Percentiles rank a stretch among this genome's conserved stretches.
phyloP scores from a whole-genome alignment of 2,797 vertebrate genomes.

The Phalanger gymnotis region DNA sequence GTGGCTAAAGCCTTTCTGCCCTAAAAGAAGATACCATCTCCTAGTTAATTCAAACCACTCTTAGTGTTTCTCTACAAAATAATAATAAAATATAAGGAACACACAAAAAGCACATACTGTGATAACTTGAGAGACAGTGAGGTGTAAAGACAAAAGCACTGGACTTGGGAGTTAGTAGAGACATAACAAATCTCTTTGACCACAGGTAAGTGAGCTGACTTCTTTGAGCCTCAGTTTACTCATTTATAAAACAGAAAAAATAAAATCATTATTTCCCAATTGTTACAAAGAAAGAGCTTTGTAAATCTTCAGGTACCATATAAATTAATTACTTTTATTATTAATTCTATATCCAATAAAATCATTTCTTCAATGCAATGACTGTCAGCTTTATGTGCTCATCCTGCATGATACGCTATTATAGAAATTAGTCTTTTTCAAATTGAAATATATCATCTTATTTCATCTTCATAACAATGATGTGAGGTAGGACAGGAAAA shows the following conservation, averaged over 20 bases:
- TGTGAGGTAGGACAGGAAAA: slow-evolving; percentile 30
- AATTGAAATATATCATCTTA: slow-evolving; percentile 23
- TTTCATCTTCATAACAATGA: slow-evolving; percentile 36
- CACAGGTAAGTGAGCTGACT: neutral
- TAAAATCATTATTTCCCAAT: neutral
- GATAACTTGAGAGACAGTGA: neutral
- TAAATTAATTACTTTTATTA: neutral
- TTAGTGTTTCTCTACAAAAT: slow-evolving; percentile 30
- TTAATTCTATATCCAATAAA: slow-evolving; percentile 28
- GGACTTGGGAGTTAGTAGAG: neutral
- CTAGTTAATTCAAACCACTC: slow-evolving; percentile 22
- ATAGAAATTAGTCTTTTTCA: slow-evolving; percentile 21
- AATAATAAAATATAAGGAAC: slow-evolving; percentile 39
- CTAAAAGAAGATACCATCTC: neutral
- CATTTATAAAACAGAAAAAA: neutral
- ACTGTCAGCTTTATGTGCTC: slow-evolving; percentile 13
- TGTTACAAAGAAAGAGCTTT: neutral
- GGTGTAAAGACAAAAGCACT: neutral
- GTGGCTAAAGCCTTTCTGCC: slow-evolving; percentile 38
- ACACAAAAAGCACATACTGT: neutral
- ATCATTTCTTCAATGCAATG: slow-evolving; percentile 26
- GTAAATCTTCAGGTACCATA: neutral
- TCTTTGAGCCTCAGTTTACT: neutral
- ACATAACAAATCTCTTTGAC: neutral
- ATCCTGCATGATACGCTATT: slow-evolving; percentile 20